Percentiles rank a stretch among this genome's conserved stretches.
phyloP scores from a whole-genome alignment of 2,113 vertebrate species.

The Phrynosoma platyrhinos region DNA sequence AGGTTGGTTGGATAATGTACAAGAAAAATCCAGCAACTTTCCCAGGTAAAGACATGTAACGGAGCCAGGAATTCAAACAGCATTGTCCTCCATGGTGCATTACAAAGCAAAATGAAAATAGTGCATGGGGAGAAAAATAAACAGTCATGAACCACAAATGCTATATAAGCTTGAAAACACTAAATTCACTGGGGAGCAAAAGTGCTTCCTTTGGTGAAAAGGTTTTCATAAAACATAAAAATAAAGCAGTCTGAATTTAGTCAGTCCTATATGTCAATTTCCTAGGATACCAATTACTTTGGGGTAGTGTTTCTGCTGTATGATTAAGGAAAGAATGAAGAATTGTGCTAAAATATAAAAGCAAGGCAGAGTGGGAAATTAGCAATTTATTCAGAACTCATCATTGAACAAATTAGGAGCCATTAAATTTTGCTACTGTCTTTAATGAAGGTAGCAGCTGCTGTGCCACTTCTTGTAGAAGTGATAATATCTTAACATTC shows the following conservation, averaged over 20 bases:
- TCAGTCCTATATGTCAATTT: neutral
- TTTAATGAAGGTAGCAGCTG: slow-evolving; percentile 61
- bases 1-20: neutral
- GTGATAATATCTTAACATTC: slow-evolving; percentile 34
- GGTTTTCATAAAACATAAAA: slow-evolving; percentile 27
- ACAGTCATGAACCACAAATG: neutral
- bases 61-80: neutral
- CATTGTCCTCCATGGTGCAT: neutral
- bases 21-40: neutral
- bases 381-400: slow-evolving; percentile 56
- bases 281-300: slow-evolving; percentile 29
- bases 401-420: slow-evolving; percentile 60
- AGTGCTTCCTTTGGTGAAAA: neutral
- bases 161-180: neutral
- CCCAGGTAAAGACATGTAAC: neutral
- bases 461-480: slow-evolving; percentile 46
- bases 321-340: slow-evolving; percentile 42
- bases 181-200: neutral
- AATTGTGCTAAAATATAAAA: slow-evolving; percentile 48
- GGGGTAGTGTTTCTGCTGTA: slow-evolving; percentile 24
- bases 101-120: slow-evolving; percentile 6
- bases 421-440: slow-evolving; percentile 59
- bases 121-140: neutral
- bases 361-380: slow-evolving; percentile 52
- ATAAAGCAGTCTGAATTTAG: slow-evolving; percentile 30